Evolutionary conservation across 2,888 invertebrate genomes (phyloP), one percentile per base, ranked within the genome.

Genomic region (Linnaemya vulpina): DNA sequence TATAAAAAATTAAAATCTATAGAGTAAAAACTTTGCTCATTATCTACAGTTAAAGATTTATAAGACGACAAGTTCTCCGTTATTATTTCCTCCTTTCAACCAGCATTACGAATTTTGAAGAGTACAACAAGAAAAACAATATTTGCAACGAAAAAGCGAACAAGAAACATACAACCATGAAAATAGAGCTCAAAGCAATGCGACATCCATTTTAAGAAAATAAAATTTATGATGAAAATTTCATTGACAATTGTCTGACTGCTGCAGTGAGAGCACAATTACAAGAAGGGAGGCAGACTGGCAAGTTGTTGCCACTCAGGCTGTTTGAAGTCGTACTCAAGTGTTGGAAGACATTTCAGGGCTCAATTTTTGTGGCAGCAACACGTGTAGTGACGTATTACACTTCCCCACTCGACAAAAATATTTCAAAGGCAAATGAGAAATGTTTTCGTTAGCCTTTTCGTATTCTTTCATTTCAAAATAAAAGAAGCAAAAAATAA

Each of bases 201-300:
- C 87, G 86, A 87, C 87, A 87, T 86, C 86, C 86, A 67, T 85
- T 84, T 86, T 83, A 70, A 63, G 73, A 89, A 77, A 82, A 73
- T 77, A 89, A 90, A 91, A 90, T 90, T 90, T 90, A 90, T 90
- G 90, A 90, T 89, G 89, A 89, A 91, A 90, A 90, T 89, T 90
- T 90, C 90, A 90, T 89, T 90, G 91, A 90, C 90, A 90, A 90
- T 90, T 90, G 90, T 90, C 90, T 68, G 67, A 89, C 88, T 89
- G 89, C 88, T 89, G 90, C 80, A 86, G 88, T 49, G 62, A 76
- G 74, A 84, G 70, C 40, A 76, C 62, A 40, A 38, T n/a, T 43
- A 71, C 20, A 77, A 80, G 58, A 49, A 70, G 53, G 22, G 11
- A 60, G 40, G 30, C 77, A 73, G 62, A 75, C 49, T 49, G 53